A percentile compares a stretch with the other conserved stretches of the same genome.
These are phyloP conservation scores for Catharus bicknelli DNA, from an alignment of 2,113 vertebrate genomes.

Conservation along the genomic window DNA sequence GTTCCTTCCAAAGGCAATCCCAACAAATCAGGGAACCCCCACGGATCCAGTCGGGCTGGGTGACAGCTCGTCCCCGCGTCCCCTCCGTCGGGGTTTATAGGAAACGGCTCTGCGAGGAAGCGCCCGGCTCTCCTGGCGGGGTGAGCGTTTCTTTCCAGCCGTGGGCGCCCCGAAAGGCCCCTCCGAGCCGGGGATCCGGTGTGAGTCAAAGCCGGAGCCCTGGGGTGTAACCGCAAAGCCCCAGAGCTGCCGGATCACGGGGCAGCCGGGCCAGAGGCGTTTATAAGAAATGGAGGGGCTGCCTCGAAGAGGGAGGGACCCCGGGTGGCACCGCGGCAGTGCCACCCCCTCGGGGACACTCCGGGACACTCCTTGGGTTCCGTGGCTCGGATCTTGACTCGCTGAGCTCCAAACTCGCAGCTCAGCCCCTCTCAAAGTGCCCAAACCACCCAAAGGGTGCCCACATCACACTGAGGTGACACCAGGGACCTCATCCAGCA, in stretches of 20 bases:
- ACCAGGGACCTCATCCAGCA: accelerated
- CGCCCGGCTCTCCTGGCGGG: slow-evolving; percentile 12
- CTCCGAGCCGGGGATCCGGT: slow-evolving; percentile 11
- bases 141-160: slow-evolving; percentile 79
- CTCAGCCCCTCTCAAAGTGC: not conserved
- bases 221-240: slow-evolving; percentile 28
- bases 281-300: slow-evolving; percentile 58
- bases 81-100: slow-evolving; percentile 63
- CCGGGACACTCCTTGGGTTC: no score
- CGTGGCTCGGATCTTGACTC: accelerated
- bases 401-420: no score
- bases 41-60: accelerated
- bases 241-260: not conserved
- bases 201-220: slow-evolving; percentile 67
- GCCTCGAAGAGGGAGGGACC: not conserved
- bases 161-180: slow-evolving; percentile 58
- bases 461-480: accelerated
- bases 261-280: slow-evolving; percentile 12
- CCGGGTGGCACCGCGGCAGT: accelerated
- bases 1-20: accelerated
- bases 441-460: accelerated
- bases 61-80: accelerated
- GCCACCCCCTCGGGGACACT: not conserved
- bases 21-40: accelerated
- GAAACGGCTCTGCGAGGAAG: slow-evolving; percentile 74